Evolutionary conservation across 2,888 invertebrate species (phyloP), one percentile per base, ranked within the genome.

Genomic region (Tenthredo amoena): DNA sequence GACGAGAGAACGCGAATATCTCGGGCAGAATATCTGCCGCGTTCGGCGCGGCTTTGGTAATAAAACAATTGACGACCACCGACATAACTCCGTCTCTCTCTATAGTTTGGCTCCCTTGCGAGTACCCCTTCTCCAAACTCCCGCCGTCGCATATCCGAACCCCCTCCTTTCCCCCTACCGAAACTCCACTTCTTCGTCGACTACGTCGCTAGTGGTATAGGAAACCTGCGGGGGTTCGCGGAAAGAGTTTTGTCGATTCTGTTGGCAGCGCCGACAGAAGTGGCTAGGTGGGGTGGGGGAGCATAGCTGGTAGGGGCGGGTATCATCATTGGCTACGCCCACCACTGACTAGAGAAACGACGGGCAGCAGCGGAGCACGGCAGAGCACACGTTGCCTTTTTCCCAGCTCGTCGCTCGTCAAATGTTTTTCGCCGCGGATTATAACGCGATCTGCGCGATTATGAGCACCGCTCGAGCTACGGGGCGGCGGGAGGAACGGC

Each of bases 361-460:
- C 26, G 77, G 31, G 18, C 77, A n/a, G 26, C 77, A 34, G 47
- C 86, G 55, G 71, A 76, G 79, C 12, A 72, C 83, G 84, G 43
- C 86, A 37, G 84, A 86, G 68, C 76, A 79, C 55, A 88, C 88
- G 89, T 88, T 92, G 91, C 91, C 90, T 89, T 91, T 92, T 91
- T 91, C 89, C 91, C 91, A 92, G 91, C 90, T 91, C 89, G 89
- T 88, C 88, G 90, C 89, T 92, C 92, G 91, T 92, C 92, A 92
- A 93, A 93, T 91, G 93, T 93, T 93, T 93, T 93, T 93, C 92
- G 92, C 91, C 93, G 91, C 92, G 92, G 93, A 93, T 93, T 93
- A 93, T 93, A 93, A 93, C 93, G 93, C 93, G 93, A 91, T 91
- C 92, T 93, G 93, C 91, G 93, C 92, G 93, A 93, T 93, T 93